Evolutionary conservation across 35 echinoderm and acorn worm species (phyloP).

Genomic region (Chiridota heheva): DNA sequence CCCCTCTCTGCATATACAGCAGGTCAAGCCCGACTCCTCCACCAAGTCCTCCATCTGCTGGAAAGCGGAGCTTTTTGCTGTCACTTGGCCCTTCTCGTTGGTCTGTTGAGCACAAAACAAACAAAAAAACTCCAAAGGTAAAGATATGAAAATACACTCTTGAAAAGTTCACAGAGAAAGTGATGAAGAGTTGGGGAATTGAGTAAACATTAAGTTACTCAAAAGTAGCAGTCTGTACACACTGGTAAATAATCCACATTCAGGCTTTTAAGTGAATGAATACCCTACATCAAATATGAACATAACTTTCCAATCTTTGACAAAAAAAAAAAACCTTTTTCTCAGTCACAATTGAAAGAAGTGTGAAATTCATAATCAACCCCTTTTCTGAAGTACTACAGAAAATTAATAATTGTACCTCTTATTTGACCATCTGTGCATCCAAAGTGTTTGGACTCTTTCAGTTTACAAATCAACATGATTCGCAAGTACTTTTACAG

Average conservation of each 20-base stretch:
- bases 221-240: not conserved
- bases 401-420: too few species aligned
- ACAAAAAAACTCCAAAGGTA: not conserved
- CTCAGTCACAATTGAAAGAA: not conserved
- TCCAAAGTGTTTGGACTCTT: too few species aligned
- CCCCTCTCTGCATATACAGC: constrained; percentile 99
- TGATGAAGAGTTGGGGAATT: not conserved
- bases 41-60: constrained; percentile 97
- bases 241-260: too few species aligned
- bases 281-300: not conserved
- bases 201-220: not conserved
- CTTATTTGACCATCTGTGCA: too few species aligned
- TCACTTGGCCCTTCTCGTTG: constrained; percentile 99
- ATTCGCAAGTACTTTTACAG: too few species aligned
- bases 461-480: too few species aligned
- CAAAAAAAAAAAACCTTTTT: constrained; percentile 2
- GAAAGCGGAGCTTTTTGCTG: constrained; percentile 53
- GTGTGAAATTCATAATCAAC: too few species aligned
- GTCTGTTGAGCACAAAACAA: constrained; percentile 52
- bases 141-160: not conserved
- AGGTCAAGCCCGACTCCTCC: constrained; percentile 94
- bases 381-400: too few species aligned
- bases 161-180: not conserved
- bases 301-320: not conserved
- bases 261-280: not conserved